Evolutionary conservation across 2,113 vertebrate genomes (phyloP).

Genomic region (Pelobates fuscus): DNA sequence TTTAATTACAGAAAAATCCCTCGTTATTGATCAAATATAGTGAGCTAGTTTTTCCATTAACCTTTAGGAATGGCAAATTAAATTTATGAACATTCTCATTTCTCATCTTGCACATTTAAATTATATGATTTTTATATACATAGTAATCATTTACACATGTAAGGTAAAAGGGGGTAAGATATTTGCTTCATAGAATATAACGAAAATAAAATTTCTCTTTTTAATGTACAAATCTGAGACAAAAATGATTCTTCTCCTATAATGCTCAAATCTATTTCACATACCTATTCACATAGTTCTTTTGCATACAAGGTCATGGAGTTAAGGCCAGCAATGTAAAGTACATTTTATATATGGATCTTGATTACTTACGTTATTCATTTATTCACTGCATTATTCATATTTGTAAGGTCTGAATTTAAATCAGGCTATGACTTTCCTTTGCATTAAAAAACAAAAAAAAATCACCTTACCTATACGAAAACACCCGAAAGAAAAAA

Average conservation of each 20-base stretch:
- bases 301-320: constrained; percentile 33
- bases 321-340: constrained; percentile 2
- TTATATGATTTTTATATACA: background rate
- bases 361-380: constrained; percentile 10
- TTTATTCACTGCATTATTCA: constrained; percentile 39
- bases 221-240: constrained; percentile 8
- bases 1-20: too few species aligned
- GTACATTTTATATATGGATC: constrained; percentile 26
- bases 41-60: background rate
- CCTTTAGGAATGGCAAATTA: constrained; percentile 8
- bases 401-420: constrained; percentile 27
- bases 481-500: too few species aligned
- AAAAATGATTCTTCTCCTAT: background rate
- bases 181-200: background rate
- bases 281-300: constrained; percentile 16
- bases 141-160: too few species aligned
- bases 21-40: too few species aligned
- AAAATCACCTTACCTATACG: background rate
- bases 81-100: background rate
- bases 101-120: background rate
- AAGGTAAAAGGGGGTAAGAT: too few species aligned
- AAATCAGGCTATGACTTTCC: constrained; percentile 14
- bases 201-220: constrained; percentile 6
- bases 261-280: background rate
- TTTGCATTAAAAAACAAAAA: background rate